Conservation (phyloP, 2,113 vertebrate genomes). For the Proteles cristata region DNA sequence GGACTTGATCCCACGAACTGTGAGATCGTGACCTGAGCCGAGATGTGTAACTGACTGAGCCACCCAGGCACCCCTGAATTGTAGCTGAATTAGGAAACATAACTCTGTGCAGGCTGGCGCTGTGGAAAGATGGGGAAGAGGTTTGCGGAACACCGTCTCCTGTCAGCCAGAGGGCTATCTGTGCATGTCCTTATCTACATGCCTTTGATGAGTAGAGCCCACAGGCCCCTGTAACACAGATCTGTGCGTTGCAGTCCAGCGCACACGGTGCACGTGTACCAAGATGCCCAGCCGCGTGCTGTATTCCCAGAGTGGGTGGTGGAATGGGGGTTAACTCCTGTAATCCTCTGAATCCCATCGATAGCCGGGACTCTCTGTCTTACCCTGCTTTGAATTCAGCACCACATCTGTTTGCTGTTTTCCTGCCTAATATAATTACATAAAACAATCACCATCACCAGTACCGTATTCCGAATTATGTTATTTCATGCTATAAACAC, state of each 20-base stretch:
- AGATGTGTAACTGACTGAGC: too few relatives aligned
- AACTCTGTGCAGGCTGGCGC: too few relatives aligned
- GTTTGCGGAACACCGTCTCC: too few relatives aligned
- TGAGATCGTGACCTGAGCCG: too few relatives aligned
- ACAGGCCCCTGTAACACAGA: fast-evolving
- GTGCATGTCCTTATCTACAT: too few relatives aligned
- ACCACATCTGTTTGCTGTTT: slow-evolving; percentile 34
- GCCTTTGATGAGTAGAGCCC: not conserved
- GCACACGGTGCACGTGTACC: fast-evolving
- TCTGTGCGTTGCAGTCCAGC: fast-evolving
- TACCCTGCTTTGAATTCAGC: not conserved
- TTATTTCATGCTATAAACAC: slow-evolving; percentile 21
- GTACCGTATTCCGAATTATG: slow-evolving; percentile 5
- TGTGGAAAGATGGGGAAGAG: not conserved
- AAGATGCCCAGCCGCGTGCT: fast-evolving
- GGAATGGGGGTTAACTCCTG: not conserved
- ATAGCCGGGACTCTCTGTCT: not conserved
- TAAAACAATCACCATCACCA: slow-evolving; percentile 30
- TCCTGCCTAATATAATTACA: slow-evolving; percentile 50
- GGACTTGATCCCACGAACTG: too few relatives aligned
- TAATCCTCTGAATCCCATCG: not conserved
- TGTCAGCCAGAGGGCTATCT: too few relatives aligned
- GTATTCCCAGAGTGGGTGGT: not conserved
- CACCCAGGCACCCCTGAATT: too few relatives aligned
- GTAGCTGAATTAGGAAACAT: not conserved